Percentiles rank a stretch among this genome's conserved stretches.
phyloP scores from a whole-genome alignment of 35 echinoderm and acorn worm species.

The Holothuria glaberrima region DNA sequence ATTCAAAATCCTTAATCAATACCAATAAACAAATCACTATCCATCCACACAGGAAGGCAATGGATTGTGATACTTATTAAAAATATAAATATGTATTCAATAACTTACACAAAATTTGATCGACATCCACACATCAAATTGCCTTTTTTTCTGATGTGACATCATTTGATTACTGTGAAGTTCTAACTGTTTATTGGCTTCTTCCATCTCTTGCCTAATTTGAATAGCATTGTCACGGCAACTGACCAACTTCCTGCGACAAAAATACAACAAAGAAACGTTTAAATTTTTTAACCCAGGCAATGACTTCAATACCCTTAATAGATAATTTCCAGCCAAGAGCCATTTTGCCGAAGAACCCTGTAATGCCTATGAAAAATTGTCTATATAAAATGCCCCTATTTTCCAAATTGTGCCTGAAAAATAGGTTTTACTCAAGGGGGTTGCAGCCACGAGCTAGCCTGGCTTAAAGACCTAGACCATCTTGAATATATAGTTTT shows the following conservation, averaged over 20 bases:
- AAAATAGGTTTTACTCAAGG: background rate
- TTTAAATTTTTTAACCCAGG: too few species aligned
- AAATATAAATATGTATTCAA: too few species aligned
- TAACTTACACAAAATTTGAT: background rate
- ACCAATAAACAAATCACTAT: too few species aligned
- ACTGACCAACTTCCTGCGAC: background rate
- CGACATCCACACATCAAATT: conserved; percentile 21
- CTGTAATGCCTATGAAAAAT: too few species aligned
- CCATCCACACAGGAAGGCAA: too few species aligned
- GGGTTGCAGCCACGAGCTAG: too few species aligned
- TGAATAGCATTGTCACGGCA: conserved; percentile 10
- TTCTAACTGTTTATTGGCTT: background rate
- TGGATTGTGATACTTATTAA: too few species aligned
- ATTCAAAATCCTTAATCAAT: too few species aligned
- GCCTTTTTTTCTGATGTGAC: conserved; percentile 20
- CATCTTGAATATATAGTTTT: too few species aligned
- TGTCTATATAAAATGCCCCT: too few species aligned
- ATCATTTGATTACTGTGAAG: background rate
- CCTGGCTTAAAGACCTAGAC: too few species aligned
- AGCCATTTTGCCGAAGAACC: background rate
- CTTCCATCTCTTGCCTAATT: conserved; percentile 22
- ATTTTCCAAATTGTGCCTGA: too few species aligned
- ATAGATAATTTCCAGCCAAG: background rate
- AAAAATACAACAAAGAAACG: background rate
- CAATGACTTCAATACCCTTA: background rate